A percentile compares a stretch with the other conserved stretches of the same genome.
Evolutionary conservation across 2,113 vertebrate genomes (phyloP).

Genomic region (Erinaceus europaeus): DNA sequence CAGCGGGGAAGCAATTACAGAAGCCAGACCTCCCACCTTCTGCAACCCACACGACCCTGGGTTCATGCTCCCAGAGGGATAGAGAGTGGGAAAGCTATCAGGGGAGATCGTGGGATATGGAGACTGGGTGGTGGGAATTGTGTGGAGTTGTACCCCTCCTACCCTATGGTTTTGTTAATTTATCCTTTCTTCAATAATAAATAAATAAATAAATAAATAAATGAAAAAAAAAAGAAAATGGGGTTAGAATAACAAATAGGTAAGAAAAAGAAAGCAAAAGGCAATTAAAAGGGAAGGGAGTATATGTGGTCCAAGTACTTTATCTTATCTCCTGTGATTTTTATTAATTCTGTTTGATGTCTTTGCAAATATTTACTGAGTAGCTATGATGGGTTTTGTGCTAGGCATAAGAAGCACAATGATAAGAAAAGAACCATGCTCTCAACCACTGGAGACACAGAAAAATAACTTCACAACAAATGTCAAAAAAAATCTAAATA

Average conservation of each 20-base stretch:
- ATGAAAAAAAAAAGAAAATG: too few relatives aligned
- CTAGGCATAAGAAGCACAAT: background rate
- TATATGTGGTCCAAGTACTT: background rate
- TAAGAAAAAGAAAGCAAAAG: slow-evolving; percentile 20
- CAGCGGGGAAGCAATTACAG: too few relatives aligned
- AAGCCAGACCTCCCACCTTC: too few relatives aligned
- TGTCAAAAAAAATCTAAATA: background rate
- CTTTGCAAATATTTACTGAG: background rate
- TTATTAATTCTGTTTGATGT: slow-evolving; percentile 34
- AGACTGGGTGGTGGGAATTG: too few relatives aligned
- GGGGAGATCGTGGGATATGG: too few relatives aligned
- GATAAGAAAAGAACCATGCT: background rate
- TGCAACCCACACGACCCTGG: too few relatives aligned
- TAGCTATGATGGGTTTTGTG: background rate
- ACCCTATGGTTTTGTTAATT: too few relatives aligned
- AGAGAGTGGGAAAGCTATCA: too few relatives aligned
- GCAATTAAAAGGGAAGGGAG: slow-evolving; percentile 57
- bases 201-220: too few relatives aligned
- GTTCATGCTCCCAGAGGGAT: too few relatives aligned
- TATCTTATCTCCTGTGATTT: slow-evolving; percentile 56
- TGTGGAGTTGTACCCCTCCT: too few relatives aligned
- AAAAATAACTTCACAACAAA: background rate
- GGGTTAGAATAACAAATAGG: background rate
- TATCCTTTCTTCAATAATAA: too few relatives aligned
- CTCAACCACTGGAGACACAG: background rate